Evolutionary conservation across 2,888 invertebrate genomes (phyloP).

Genomic region (Hermaeophaga mercurialis): DNA sequence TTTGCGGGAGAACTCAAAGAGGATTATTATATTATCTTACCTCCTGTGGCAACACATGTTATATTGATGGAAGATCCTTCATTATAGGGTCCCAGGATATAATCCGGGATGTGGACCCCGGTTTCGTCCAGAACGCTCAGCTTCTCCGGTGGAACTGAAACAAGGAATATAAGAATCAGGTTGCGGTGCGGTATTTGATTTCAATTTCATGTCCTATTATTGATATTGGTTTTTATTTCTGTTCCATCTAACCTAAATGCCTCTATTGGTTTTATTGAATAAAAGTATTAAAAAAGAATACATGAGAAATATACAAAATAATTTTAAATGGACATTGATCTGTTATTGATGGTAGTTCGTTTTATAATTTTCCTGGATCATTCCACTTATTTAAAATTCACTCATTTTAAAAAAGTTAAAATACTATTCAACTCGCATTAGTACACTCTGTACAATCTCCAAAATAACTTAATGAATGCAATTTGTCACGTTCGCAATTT

Average conservation of each 20-base stretch:
- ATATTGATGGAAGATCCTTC: constrained; percentile 82
- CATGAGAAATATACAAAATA: too few relatives aligned
- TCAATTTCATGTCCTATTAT: background rate
- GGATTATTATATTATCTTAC: constrained; percentile 61
- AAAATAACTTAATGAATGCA: too few relatives aligned
- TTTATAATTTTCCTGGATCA: too few relatives aligned
- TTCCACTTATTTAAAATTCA: too few relatives aligned
- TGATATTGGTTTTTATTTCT: background rate
- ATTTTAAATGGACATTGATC: too few relatives aligned
- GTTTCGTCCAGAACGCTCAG: constrained; percentile 80
- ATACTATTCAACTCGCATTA: too few relatives aligned
- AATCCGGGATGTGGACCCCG: constrained; percentile 74
- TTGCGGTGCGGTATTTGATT: background rate
- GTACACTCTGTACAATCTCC: too few relatives aligned
- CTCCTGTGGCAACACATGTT: constrained; percentile 84
- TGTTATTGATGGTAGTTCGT: too few relatives aligned
- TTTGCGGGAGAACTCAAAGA: constrained; percentile 32
- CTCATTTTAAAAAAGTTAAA: too few relatives aligned
- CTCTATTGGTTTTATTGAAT: too few relatives aligned
- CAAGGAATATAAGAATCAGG: constrained; percentile 5
- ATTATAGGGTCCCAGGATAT: constrained; percentile 83
- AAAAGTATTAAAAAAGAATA: too few relatives aligned
- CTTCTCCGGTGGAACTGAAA: constrained; percentile 79
- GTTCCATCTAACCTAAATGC: background rate
- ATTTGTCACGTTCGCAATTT: too few relatives aligned